A percentile compares a stretch with the other conserved stretches of the same genome.
phyloP scores from a whole-genome alignment of 37 sponge, comb jelly and placozoan genomes.

The Geodia barretti region DNA sequence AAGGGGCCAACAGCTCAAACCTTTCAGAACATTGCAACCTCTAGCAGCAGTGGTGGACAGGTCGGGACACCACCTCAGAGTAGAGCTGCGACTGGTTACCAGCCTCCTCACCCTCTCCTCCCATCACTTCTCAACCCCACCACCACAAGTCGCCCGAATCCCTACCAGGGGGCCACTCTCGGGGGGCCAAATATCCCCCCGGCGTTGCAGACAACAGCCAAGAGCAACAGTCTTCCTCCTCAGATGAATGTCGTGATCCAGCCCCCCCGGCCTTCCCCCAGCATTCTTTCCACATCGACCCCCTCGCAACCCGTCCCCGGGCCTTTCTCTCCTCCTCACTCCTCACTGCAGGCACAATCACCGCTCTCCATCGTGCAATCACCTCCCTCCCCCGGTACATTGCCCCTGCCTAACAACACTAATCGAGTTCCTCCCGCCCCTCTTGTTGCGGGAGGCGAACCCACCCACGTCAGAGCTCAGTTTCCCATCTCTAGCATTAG shows the following conservation, averaged over 20 bases:
- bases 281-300: not conserved
- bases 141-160: not conserved
- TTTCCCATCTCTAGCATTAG: not conserved
- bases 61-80: not conserved
- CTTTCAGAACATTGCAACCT: not conserved
- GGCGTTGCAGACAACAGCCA: not conserved
- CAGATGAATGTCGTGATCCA: conserved; percentile 47
- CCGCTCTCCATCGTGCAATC: not conserved
- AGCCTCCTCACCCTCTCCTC: conserved; percentile 13
- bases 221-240: not conserved
- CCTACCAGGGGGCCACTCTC: not conserved
- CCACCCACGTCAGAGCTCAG: not conserved
- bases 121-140: not conserved
- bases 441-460: not conserved
- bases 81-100: not conserved
- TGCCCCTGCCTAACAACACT: not conserved
- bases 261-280: not conserved
- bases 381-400: not conserved
- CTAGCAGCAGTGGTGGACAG: not conserved
- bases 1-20: not conserved
- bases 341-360: not conserved
- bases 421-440: not conserved
- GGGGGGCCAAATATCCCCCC: not conserved
- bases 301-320: not conserved
- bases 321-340: not conserved